Percentiles rank a stretch among this genome's conserved stretches.
phyloP scores from a whole-genome alignment of 2,113 vertebrate genomes.

The Pelvicachromis taeniatus region DNA sequence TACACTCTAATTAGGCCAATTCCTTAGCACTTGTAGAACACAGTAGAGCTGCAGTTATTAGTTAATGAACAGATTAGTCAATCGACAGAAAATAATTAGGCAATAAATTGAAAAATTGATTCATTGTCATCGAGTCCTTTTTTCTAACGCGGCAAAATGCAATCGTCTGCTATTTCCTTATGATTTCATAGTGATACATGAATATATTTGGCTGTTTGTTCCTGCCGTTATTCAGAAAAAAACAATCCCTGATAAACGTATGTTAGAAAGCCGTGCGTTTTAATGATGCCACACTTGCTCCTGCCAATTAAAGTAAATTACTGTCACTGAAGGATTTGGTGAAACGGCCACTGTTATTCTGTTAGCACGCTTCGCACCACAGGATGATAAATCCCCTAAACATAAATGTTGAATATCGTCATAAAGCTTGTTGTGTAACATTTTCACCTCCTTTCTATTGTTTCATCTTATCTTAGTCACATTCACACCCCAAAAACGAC shows the following conservation, averaged over 20 bases:
- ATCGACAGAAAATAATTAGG: slow-evolving; percentile 4
- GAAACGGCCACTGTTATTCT: not conserved
- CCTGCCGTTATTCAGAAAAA: not conserved
- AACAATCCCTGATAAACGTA: not conserved
- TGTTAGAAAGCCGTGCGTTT: not conserved
- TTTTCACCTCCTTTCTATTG: not conserved
- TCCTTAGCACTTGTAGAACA: not conserved
- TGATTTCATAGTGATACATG: not conserved
- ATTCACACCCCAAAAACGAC: not conserved
- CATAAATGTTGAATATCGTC: not conserved
- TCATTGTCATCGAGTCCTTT: not conserved
- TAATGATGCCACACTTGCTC: not conserved
- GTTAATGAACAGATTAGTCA: not conserved
- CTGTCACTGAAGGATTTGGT: not conserved
- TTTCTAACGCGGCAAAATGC: not conserved
- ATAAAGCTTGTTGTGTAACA: not conserved
- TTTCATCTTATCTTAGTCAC: not conserved
- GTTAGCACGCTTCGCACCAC: not conserved
- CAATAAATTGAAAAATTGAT: not conserved
- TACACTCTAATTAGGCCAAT: slow-evolving; percentile 8
- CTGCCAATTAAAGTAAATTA: not conserved
- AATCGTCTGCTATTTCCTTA: not conserved
- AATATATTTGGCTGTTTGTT: not conserved
- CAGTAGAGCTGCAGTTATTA: not conserved
- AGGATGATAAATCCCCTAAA: too few relatives aligned